Evolutionary conservation across 1,140 invertebrate genomes (phyloP).

Genomic region (Drosophila ambigua): DNA sequence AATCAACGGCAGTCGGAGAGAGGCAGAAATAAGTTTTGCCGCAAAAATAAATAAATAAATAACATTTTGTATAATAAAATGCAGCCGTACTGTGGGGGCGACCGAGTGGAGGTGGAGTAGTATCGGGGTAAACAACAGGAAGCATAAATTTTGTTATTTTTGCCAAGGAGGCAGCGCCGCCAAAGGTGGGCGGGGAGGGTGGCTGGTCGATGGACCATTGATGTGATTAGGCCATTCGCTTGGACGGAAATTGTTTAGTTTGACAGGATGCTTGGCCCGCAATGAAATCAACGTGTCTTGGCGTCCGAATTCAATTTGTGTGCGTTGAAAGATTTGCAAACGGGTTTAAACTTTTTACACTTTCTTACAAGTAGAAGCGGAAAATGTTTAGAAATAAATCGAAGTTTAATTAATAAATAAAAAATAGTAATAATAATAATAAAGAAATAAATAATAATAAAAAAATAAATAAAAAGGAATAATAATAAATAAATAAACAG

Average conservation of each 20-base stretch:
- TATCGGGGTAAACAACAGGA: slow-evolving; percentile 58
- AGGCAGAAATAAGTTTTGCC: slow-evolving; percentile 63
- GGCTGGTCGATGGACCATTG: slow-evolving; percentile 33
- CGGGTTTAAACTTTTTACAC: no score
- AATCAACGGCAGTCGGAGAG: slow-evolving; percentile 44
- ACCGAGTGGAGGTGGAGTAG: background rate
- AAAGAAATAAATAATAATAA: no score
- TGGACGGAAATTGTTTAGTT: slow-evolving; percentile 43
- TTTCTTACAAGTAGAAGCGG: no score
- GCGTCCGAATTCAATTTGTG: background rate
- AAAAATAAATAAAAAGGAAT: no score
- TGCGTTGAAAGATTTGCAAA: background rate
- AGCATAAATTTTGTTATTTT: slow-evolving; percentile 40
- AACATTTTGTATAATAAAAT: slow-evolving; percentile 59
- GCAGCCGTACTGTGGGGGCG: slow-evolving; percentile 5
- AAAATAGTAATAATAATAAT: no score
- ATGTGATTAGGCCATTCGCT: slow-evolving; percentile 43
- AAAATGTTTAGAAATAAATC: background rate
- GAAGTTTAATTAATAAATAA: no score
- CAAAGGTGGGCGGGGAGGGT: background rate
- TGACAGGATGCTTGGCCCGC: background rate
- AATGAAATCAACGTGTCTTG: slow-evolving; percentile 8
- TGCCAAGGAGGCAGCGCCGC: slow-evolving; percentile 5
- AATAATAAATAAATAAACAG: no score
- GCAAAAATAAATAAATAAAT: slow-evolving; percentile 75